phyloP scores from a whole-genome alignment of 2,888 invertebrate genomes.

The Chrysolina americana region DNA sequence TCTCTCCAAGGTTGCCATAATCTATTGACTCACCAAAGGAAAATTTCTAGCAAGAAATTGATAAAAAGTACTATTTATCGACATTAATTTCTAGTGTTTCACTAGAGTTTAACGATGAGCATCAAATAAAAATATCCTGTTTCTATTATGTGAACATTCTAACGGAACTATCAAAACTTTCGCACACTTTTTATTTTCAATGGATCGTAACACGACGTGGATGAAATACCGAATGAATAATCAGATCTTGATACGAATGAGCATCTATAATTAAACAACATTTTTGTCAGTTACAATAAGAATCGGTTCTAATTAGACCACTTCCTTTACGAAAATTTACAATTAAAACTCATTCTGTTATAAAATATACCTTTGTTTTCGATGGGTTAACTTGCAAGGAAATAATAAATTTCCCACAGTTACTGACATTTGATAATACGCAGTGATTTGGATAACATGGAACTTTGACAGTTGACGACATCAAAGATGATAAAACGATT shows the following conservation, averaged over 20 bases:
- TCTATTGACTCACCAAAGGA: too few relatives aligned
- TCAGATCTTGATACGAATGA: slow-evolving; percentile 24
- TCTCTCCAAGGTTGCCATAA: too few relatives aligned
- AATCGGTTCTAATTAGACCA: slow-evolving; percentile 36
- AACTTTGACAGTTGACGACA: background rate
- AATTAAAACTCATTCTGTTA: slow-evolving; percentile 39
- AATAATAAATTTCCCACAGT: slow-evolving; percentile 17
- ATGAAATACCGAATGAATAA: slow-evolving; percentile 25
- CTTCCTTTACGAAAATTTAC: slow-evolving; percentile 42
- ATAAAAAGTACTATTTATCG: too few relatives aligned
- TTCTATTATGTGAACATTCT: background rate
- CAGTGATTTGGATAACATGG: background rate
- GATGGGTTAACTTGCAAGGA: slow-evolving; percentile 33
- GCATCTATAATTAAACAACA: slow-evolving; percentile 28
- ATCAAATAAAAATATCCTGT: background rate
- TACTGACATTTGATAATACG: background rate
- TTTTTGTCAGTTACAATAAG: slow-evolving; percentile 30
- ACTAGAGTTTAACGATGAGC: background rate
- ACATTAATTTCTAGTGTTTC: background rate
- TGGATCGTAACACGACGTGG: slow-evolving; percentile 11
- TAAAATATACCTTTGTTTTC: slow-evolving; percentile 10
- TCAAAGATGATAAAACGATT: too few relatives aligned
- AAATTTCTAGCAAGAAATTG: too few relatives aligned
- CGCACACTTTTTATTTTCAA: slow-evolving; percentile 13
- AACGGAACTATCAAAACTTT: slow-evolving; percentile 4